Evolutionary conservation across 1,140 invertebrate genomes (phyloP).

Genomic region (Mercenaria mercenaria): DNA sequence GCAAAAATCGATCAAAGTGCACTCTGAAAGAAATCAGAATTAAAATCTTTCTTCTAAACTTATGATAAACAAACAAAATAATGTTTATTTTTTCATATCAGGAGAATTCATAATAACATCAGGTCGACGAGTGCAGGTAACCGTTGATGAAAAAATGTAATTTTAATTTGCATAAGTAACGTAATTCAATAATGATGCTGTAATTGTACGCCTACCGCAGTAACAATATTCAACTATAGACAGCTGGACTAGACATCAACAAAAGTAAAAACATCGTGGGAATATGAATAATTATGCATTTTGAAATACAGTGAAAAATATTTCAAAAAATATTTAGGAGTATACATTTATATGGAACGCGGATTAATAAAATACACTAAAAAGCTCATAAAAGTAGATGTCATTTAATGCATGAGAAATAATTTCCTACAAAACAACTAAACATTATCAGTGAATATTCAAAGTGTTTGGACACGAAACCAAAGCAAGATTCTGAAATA

Average conservation of each 20-base stretch:
- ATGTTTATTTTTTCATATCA: conserved; percentile 2
- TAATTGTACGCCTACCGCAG: background rate
- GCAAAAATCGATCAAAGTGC: conserved; percentile 26
- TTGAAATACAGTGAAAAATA: background rate
- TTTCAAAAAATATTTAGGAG: too few relatives aligned
- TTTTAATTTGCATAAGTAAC: conserved; percentile 41
- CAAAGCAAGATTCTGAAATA: too few relatives aligned
- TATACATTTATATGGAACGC: too few relatives aligned
- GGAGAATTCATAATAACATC: conserved; percentile 16
- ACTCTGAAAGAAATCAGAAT: conserved; percentile 26
- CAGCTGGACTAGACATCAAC: background rate
- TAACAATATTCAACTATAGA: background rate
- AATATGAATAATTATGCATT: background rate
- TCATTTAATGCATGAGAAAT: too few relatives aligned
- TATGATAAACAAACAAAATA: conserved; percentile 27
- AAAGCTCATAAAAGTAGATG: too few relatives aligned
- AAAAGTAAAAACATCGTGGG: background rate
- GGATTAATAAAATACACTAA: too few relatives aligned
- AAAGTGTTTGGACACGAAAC: too few relatives aligned
- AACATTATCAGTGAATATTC: too few relatives aligned
- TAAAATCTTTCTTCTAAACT: conserved; percentile 37
- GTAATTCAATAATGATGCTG: background rate
- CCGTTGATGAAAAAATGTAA: conserved; percentile 18
- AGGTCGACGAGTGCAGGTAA: conserved; percentile 10
- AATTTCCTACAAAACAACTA: too few relatives aligned